Percentiles rank a stretch among this genome's conserved stretches.
Conservation (phyloP, 2,888 invertebrate species). For the Aphidius colemani region DNA sequence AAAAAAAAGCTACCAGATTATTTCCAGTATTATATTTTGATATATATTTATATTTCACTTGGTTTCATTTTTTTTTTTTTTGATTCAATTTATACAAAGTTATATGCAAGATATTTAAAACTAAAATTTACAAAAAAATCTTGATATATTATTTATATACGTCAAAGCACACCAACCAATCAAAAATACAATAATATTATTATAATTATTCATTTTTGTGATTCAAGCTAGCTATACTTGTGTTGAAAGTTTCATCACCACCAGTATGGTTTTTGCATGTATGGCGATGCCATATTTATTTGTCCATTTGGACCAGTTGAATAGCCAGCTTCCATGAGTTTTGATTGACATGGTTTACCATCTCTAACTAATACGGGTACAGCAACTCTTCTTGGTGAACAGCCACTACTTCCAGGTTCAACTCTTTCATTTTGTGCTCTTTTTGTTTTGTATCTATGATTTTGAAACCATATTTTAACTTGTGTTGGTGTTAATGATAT, state of each 20-base stretch:
- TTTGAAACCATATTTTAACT: constrained; percentile 99
- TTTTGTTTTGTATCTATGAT: constrained; percentile 97
- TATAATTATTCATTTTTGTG: background rate
- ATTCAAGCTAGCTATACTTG: constrained; percentile 7
- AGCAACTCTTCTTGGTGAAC: constrained; percentile 89
- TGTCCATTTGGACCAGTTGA: constrained; percentile 44
- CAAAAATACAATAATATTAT: background rate
- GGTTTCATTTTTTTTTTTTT: background rate
- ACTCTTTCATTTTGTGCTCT: constrained; percentile 91
- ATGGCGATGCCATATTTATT: constrained; percentile 52
- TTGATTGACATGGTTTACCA: constrained; percentile 82
- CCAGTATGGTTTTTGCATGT: constrained; percentile 62
- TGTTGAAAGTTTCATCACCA: constrained; percentile 59
- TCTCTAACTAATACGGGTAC: constrained; percentile 94
- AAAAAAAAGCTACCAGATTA: too few relatives aligned
- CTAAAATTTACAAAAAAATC: background rate
- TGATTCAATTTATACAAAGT: constrained; percentile 26
- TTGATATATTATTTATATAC: too few relatives aligned
- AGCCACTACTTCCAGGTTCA: constrained; percentile 70
- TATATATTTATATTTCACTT: too few relatives aligned
- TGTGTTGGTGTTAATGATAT: constrained; percentile 97
- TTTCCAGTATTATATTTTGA: too few relatives aligned
- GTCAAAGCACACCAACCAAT: background rate
- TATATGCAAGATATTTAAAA: background rate
- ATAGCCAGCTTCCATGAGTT: constrained; percentile 48